Base-by-base conservation (phyloP, 2,797 vertebrate genomes). In the Pteropus rufus region DNA sequence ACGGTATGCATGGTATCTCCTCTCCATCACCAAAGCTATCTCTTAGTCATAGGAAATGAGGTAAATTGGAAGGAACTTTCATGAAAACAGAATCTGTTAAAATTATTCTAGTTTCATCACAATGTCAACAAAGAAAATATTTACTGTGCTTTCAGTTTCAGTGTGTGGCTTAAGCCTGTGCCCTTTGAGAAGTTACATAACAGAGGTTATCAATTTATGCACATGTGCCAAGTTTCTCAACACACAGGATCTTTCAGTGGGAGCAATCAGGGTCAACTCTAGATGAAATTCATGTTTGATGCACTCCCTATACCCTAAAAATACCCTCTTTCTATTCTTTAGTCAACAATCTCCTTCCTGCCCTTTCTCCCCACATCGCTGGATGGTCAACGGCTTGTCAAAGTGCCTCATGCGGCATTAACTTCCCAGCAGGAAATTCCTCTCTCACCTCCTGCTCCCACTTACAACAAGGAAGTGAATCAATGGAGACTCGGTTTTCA, bases 41-140 rank as follows among this genome's bases (percentile, higher is more conserved):
- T 84, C 34, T 86, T 75, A 80, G 29, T 72, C 73, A 80, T 1
- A 86, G 56, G 65, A 93, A 94, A 69, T 89, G 76, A 84, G 34
- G n/a, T 82, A 67, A 83, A 91, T 29, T 18, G 4, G 41, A 86
- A 93, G 6, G 46, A 77, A 87, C 23, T 75, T 86, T 39, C 36
- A 91, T 19, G 19, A 80, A 95, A 92, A 92, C 7, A 86, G 77
- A 88, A 76, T 82, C 49, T 75, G 69, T 67, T 89, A 62, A 89
- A 69, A 77, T 89, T 83, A 91, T 84, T 60, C 60, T 90, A 64
- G 44, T 80, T 95, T 91, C 18, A 73, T 49, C 31, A 95, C 76
- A 88, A 2, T 80, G 23, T 87, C 84, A 96, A 81, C 77, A 69
- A 87, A 86, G 56, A 77, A n/a, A 41, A 60, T 29, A 81, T 64